A percentile compares a stretch with the other conserved stretches of the same genome.
phyloP scores from a whole-genome alignment of 2,797 vertebrate genomes.

The Phalloptychus januarius region DNA sequence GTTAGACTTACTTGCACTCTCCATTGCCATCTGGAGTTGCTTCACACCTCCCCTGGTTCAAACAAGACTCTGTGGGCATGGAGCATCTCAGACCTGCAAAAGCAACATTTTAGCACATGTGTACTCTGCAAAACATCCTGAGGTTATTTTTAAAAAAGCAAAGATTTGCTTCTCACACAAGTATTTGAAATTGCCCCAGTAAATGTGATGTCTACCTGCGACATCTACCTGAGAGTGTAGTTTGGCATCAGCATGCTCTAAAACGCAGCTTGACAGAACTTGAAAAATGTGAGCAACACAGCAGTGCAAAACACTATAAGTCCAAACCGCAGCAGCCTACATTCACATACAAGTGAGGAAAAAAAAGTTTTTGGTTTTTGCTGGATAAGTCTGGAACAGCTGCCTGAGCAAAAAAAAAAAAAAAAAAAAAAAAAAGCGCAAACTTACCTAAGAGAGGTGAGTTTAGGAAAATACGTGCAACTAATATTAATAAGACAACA shows the following conservation, averaged over 20 bases:
- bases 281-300: constrained; percentile 54
- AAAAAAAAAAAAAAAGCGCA: neutral
- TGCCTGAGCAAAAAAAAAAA: constrained; percentile 7
- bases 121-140: constrained; percentile 14
- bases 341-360: constrained; percentile 28
- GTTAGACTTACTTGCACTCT: constrained; percentile 88
- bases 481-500: constrained; percentile 19
- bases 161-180: constrained; percentile 16
- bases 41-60: constrained; percentile 91
- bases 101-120: constrained; percentile 55
- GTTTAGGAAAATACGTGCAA: neutral
- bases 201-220: constrained; percentile 59
- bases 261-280: constrained; percentile 48
- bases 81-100: constrained; percentile 89
- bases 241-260: constrained; percentile 49
- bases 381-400: constrained; percentile 16
- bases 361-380: constrained; percentile 36
- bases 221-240: constrained; percentile 60
- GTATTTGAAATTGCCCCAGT: constrained; percentile 12
- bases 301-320: constrained; percentile 35
- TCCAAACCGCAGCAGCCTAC: constrained; percentile 47
- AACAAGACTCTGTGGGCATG: constrained; percentile 84
- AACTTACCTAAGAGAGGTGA: neutral
- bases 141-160: neutral
- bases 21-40: constrained; percentile 82